Evolutionary conservation across 2,888 invertebrate genomes (phyloP).

Genomic region (Oscheius myriophilus): DNA sequence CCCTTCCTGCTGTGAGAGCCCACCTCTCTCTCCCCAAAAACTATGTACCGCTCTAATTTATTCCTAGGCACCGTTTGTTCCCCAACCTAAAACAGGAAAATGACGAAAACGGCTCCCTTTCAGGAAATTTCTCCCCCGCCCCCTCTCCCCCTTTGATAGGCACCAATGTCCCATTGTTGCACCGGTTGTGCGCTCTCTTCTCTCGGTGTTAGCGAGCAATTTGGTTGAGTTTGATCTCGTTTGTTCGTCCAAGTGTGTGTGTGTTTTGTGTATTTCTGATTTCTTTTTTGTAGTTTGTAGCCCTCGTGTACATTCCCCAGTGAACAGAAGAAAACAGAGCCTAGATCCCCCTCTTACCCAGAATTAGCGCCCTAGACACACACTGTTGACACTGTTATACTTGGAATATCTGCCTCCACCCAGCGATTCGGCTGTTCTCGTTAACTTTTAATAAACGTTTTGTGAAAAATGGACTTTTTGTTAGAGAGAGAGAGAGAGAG

Average conservation of each 20-base stretch:
- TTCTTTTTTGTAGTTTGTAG: conserved; percentile 1
- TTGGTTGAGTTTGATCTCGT: conserved; percentile 17
- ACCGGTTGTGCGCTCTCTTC: conserved; percentile 5
- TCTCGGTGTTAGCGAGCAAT: neutral
- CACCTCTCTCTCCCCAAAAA: neutral
- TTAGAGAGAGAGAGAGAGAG: too few species aligned
- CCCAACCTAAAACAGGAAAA: neutral
- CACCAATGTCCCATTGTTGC: conserved; percentile 21
- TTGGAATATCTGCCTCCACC: neutral
- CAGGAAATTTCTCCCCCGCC: neutral
- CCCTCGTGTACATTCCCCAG: conserved; percentile 22
- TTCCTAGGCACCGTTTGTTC: neutral
- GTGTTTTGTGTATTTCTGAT: conserved; percentile 6
- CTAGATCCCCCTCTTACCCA: neutral
- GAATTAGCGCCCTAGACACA: neutral
- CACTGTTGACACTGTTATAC: conserved; percentile 1
- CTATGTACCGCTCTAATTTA: conserved; percentile 26
- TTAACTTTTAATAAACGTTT: conserved; percentile 16
- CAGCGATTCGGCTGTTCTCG: conserved; percentile 17
- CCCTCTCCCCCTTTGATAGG: conserved; percentile 7
- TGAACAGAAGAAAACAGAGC: neutral
- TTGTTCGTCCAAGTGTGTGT: neutral
- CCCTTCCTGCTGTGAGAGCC: conserved; percentile 17
- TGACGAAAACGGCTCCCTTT: conserved; percentile 13
- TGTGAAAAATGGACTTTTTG: neutral